phyloP scores from a whole-genome alignment of 2,797 vertebrate genomes.

The Pempheris klunzingeri region DNA sequence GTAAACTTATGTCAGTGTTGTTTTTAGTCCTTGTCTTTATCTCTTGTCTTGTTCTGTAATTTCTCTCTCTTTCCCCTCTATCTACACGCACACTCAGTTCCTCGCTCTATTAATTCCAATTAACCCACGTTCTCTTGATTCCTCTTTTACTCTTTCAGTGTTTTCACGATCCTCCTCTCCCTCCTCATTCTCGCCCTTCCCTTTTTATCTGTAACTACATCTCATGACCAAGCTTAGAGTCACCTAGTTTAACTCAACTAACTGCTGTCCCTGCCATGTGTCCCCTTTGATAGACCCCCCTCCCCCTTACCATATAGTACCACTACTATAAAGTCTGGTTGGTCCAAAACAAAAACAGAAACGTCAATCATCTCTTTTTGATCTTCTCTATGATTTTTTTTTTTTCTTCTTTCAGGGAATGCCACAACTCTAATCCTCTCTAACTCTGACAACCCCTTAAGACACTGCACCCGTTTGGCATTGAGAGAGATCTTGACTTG shows the following conservation, averaged over 20 bases:
- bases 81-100: conserved; percentile 23
- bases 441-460: conserved; percentile 78
- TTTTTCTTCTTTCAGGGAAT: conserved; percentile 82
- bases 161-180: conserved; percentile 65
- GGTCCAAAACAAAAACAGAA: conserved; percentile 64
- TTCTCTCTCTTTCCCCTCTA: conserved; percentile 48
- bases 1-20: conserved; percentile 73
- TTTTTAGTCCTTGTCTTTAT: conserved; percentile 79
- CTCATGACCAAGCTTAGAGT: conserved; percentile 77
- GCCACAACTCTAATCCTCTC: conserved; percentile 76
- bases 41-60: conserved; percentile 76
- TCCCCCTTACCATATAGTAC: conserved; percentile 39
- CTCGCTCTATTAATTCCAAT: conserved; percentile 48
- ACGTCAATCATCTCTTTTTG: conserved; percentile 73
- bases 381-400: conserved; percentile 75
- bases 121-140: conserved; percentile 45
- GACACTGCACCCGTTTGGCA: conserved; percentile 85
- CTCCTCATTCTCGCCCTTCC: conserved; percentile 66
- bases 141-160: conserved; percentile 67
- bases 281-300: conserved; percentile 61
- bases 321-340: conserved; percentile 62
- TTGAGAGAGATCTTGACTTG: conserved; percentile 84
- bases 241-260: conserved; percentile 80
- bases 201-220: conserved; percentile 85
- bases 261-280: conserved; percentile 72